Evolutionary conservation across 2,797 vertebrate genomes (phyloP), one percentile per base, ranked within the genome.

Genomic region (Leptoclinus maculatus): DNA sequence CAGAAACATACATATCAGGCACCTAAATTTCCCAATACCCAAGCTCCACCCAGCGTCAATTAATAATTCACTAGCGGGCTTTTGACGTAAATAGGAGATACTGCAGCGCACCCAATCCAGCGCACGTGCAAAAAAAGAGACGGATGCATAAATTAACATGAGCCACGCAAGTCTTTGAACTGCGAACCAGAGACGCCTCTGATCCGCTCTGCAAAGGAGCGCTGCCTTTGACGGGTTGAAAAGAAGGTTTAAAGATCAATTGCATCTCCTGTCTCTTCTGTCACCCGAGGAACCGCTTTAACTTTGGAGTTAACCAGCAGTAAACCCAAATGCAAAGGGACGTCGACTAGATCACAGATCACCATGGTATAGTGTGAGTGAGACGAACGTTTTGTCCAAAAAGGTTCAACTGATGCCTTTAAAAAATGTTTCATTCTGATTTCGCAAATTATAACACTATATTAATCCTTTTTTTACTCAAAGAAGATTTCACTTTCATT

Each of bases 181-280:
- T 70, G 71, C 43, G 63, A 81, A 78, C 63, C 65, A 70, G 67
- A 78, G 73, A 51, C 32, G 17, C 51, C 63, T 83, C 53, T 85
- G 84, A 91, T 90, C 84, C 6, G 21, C 59, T 65, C 62, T 43
- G 74, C 57, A 76, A 71, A 65, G 49, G 68, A 79, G 70, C 19
- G 8, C 59, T 6, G 32, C 60, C 89, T 90, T 84, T 92, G 85
- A 88, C 87, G 86, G 74, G 78, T 83, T 89, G 77, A 85, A 73
- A 85, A 83, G 69, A 70, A 80, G 84, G 68, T 60, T 86, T 86
- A 82, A 71, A 75, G 76, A 84, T 85, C 67, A 71, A 63, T 78
- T 78, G 54, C 39, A 65, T 73, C 64, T 74, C 38, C 29, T 21
- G 29, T 66, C 71, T 80, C 78, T 75, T 65, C 80, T 78, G 60